Evolutionary conservation across 2,113 vertebrate species (phyloP), one percentile per base, ranked within the genome.

Genomic region (Isurus oxyrinchus): DNA sequence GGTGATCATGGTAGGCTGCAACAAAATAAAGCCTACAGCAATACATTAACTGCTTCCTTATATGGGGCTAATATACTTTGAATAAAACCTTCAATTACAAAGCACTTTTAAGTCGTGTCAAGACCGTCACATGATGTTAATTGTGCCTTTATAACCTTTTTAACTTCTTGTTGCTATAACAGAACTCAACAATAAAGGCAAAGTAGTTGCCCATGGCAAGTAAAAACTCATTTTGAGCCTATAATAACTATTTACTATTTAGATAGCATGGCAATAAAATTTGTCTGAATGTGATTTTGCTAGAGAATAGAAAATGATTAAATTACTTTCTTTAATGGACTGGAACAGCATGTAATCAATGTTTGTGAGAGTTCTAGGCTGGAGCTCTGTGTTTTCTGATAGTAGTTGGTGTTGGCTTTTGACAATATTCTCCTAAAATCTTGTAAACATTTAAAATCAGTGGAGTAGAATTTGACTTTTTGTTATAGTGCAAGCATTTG

Each of bases 271-370:
- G 97, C 98, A 97, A 98, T 98, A 98, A 98, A 96, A 98, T 98
- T 98, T 98, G 97, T 98, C 97, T 98, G 98, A 98, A 98, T 98
- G 98, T 98, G 98, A 98, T 98, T 98, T 98, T 97, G 96, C 97
- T 96, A 97, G 97, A 98, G 98, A 98, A 98, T 97, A 97, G 98
- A 97, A 98, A 97, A 97, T 98, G 98, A 99, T 99, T 98, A 97
- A 98, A 98, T 98, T 98, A 98, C 98, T 98, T 96, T 98, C 97
- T 97, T 98, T 98, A 99, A 98, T 99, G 98, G 98, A 98, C 98
- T 98, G 97, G 97, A 97, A 98, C 98, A 98, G 98, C 97, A 96
- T 97, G 98, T 97, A 97, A 97, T 98, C 98, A 98, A 97, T 97
- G 97, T 97, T 97, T 97, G 97, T 97, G 96, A 84, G 97, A 96